A percentile compares a stretch with the other conserved stretches of the same genome.
These are phyloP conservation scores for Pedicia rivosa DNA, from an alignment of 2,888 invertebrate species.

Conservation along the genomic window DNA sequence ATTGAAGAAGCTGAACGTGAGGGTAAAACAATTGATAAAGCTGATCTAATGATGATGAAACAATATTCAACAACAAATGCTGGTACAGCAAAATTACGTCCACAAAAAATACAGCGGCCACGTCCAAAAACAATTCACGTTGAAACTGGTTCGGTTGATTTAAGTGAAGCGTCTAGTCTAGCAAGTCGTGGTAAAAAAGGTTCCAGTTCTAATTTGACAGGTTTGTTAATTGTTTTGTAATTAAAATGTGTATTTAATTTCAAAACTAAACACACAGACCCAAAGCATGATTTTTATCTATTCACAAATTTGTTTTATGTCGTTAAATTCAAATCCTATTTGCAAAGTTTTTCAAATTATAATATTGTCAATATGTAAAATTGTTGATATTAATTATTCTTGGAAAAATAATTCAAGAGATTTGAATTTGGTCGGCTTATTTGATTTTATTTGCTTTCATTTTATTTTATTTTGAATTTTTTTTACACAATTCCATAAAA, in stretches of 20 bases:
- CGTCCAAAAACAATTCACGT: conserved; percentile 85
- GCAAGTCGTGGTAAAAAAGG: conserved; percentile 63
- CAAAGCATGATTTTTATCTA: no score
- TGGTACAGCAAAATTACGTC: conserved; percentile 43
- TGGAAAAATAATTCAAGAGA: conserved; percentile 7
- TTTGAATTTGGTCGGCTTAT: conserved; percentile 16
- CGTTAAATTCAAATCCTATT: no score
- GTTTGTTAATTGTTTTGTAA: conserved; percentile 34
- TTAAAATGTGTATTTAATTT: no score
- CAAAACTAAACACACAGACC: no score
- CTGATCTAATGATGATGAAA: conserved; percentile 40
- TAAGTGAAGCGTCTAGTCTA: conserved; percentile 58
- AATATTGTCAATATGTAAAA: no score
- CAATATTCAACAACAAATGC: conserved; percentile 28
- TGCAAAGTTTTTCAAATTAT: conserved; percentile 10
- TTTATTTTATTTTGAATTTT: no score
- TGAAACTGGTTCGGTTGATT: conserved; percentile 61
- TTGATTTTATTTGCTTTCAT: conserved; percentile 15
- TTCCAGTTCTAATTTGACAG: conserved; percentile 66
- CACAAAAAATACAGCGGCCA: conserved; percentile 50
- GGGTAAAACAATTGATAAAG: conserved; percentile 67
- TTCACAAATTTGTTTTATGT: no score
- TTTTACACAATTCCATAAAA: no score
- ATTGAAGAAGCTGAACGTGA: conserved; percentile 82
- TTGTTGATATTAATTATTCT: conserved; percentile 13